phyloP scores from a whole-genome alignment of 2,797 vertebrate species.

The Trachops cirrhosus region DNA sequence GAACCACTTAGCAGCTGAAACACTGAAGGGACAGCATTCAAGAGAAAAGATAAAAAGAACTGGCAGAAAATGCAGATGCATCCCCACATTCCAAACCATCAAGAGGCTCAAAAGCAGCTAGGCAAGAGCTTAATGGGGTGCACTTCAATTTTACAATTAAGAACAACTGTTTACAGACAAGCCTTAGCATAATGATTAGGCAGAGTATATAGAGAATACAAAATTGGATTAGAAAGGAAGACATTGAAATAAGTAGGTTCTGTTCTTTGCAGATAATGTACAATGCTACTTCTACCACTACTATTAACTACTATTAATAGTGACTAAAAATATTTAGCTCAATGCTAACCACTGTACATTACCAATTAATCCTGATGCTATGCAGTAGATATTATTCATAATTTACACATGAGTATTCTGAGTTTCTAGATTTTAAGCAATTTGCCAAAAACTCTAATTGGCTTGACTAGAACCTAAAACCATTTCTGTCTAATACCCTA shows the following conservation, averaged over 20 bases:
- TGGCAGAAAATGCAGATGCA: neutral
- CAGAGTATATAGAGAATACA: constrained; percentile 52
- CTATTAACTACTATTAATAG: neutral
- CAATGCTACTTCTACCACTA: neutral
- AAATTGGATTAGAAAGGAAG: constrained; percentile 51
- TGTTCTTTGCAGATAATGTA: constrained; percentile 33
- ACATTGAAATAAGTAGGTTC: constrained; percentile 33
- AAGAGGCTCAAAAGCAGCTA: constrained; percentile 45
- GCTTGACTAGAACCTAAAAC: neutral
- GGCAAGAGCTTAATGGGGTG: neutral
- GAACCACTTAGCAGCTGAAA: constrained; percentile 38
- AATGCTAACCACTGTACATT: neutral
- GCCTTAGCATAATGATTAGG: constrained; percentile 54
- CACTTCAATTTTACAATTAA: constrained; percentile 69
- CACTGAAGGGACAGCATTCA: constrained; percentile 3
- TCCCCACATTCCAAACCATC: constrained; percentile 22
- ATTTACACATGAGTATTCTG: neutral
- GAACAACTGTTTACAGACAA: constrained; percentile 61
- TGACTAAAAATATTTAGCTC: neutral
- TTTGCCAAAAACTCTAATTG: neutral
- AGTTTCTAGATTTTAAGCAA: neutral
- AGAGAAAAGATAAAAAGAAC: constrained; percentile 32
- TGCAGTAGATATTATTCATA: neutral
- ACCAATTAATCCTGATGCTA: neutral
- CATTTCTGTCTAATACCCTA: neutral